A percentile compares a stretch with the other conserved stretches of the same genome.
phyloP scores from a whole-genome alignment of 2,113 vertebrate species.

The Rhinoptilus africanus region DNA sequence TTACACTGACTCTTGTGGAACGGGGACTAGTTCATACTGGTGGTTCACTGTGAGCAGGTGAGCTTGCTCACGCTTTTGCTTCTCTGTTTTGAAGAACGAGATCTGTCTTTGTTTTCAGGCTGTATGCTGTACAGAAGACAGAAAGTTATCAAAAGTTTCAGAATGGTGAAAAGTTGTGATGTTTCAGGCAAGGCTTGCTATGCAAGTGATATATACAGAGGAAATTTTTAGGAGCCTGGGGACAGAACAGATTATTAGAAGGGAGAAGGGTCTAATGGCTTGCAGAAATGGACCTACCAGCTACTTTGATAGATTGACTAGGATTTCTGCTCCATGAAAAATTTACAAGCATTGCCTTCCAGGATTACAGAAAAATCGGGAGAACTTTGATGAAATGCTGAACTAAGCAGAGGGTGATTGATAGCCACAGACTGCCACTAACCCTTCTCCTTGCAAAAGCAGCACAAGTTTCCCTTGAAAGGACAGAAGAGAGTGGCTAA shows the following conservation, averaged over 20 bases:
- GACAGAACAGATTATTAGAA: not conserved
- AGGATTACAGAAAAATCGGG: not conserved
- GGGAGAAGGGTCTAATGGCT: not conserved
- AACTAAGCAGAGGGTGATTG: not conserved
- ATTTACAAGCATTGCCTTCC: not conserved
- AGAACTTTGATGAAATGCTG: not conserved
- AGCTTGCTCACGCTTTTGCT: fast-evolving
- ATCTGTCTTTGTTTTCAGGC: not conserved
- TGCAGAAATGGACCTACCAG: not conserved
- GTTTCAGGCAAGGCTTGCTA: not conserved
- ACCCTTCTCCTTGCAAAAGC: not conserved
- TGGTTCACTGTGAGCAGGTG: fast-evolving
- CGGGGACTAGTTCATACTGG: no score
- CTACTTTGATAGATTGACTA: not conserved
- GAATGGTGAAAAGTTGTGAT: not conserved
- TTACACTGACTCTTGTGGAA: not conserved
- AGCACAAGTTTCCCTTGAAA: not conserved
- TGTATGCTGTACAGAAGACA: not conserved
- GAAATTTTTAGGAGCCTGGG: not conserved
- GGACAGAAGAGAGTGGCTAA: not conserved
- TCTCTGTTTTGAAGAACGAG: not conserved
- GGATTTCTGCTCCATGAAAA: not conserved
- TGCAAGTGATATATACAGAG: not conserved
- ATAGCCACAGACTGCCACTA: not conserved
- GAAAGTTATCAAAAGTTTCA: not conserved